A percentile compares a stretch with the other conserved stretches of the same genome.
These are phyloP conservation scores for Apostichopus parvimensis DNA, from an alignment of 35 echinoderm and acorn worm species.

Conservation along the genomic window DNA sequence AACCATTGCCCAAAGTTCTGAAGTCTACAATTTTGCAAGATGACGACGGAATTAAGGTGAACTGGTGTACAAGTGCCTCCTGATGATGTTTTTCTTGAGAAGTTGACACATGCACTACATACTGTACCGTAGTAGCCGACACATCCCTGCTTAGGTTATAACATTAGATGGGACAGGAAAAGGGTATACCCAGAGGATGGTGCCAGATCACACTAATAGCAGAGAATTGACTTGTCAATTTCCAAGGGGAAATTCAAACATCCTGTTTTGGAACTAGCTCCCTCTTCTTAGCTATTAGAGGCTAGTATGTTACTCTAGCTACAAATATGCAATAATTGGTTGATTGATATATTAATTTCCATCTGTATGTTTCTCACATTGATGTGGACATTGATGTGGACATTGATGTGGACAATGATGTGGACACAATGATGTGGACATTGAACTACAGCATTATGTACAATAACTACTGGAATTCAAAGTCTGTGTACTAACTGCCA, in stretches of 20 bases:
- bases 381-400: not conserved
- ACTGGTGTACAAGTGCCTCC: no score
- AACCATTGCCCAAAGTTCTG: no score
- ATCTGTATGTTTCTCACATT: not conserved
- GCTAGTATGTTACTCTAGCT: not conserved
- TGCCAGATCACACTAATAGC: not conserved
- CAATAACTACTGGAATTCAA: no score
- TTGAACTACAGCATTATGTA: no score
- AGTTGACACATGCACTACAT: not conserved
- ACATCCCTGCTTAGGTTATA: not conserved
- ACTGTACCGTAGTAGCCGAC: not conserved
- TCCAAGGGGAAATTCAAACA: not conserved
- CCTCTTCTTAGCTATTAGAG: not conserved
- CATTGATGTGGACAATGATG: not conserved
- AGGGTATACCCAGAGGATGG: not conserved
- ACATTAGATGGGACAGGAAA: not conserved
- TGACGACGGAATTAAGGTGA: no score
- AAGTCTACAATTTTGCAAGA: no score
- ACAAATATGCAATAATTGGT: not conserved
- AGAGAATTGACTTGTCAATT: constrained; percentile 1
- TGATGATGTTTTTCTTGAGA: no score
- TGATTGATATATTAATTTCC: not conserved
- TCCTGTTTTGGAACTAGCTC: not conserved
- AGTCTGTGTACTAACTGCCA: no score
- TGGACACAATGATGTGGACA: not conserved